Conservation (phyloP, 2,113 vertebrate species). For the Abramis brama region DNA sequence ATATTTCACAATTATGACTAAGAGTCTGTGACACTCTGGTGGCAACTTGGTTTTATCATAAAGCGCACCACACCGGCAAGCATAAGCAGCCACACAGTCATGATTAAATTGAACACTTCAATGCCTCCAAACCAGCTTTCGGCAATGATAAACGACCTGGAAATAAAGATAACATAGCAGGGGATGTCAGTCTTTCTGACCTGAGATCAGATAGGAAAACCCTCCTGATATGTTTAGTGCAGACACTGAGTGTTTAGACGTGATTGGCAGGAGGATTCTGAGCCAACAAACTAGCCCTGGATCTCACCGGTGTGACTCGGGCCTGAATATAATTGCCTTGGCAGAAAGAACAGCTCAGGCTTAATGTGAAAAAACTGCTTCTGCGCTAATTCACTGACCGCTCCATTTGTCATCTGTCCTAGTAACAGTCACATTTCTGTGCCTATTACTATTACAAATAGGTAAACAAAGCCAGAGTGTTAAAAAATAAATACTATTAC, state of each 20-base stretch:
- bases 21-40: conserved; percentile 14
- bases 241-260: conserved; percentile 8
- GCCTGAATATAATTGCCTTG: neutral
- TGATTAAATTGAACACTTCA: conserved; percentile 55
- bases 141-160: conserved; percentile 49
- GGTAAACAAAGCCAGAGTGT: neutral
- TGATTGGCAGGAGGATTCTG: conserved; percentile 3
- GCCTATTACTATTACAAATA: conserved; percentile 28
- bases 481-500: too few relatives aligned
- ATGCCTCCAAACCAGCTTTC: conserved; percentile 47
- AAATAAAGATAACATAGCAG: conserved; percentile 49
- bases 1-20: conserved; percentile 50
- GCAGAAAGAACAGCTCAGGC: neutral
- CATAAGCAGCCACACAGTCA: conserved; percentile 43
- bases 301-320: neutral
- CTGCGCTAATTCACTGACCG: conserved; percentile 18
- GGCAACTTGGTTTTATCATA: conserved; percentile 47
- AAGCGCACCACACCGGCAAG: conserved; percentile 20
- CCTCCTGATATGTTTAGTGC: conserved; percentile 18
- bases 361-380: conserved; percentile 12
- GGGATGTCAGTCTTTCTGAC: conserved; percentile 49
- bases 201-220: conserved; percentile 45
- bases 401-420: neutral
- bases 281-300: neutral
- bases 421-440: conserved; percentile 13